These are phyloP conservation scores for Miichthys miiuy DNA, from an alignment of 2,797 vertebrate species.

Conservation along the genomic window DNA sequence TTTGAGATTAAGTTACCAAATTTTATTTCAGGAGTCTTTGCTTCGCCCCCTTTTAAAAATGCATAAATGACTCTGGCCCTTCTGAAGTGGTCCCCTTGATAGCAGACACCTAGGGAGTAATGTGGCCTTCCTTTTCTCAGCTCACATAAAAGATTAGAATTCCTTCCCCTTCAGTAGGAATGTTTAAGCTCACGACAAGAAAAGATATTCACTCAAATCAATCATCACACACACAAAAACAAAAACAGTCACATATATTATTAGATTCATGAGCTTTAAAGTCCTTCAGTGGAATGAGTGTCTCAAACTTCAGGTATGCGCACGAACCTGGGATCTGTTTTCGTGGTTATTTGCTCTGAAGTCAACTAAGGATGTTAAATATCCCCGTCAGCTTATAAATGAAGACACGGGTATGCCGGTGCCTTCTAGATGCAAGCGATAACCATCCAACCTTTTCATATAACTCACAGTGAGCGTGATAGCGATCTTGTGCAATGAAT, in stretches of 20 bases:
- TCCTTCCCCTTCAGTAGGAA: conserved; percentile 10
- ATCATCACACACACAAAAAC: neutral
- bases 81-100: conserved; percentile 39
- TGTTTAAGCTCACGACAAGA: neutral
- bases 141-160: conserved; percentile 16
- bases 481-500: neutral
- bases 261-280: neutral
- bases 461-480: neutral
- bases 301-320: neutral
- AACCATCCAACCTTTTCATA: neutral
- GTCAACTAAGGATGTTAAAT: neutral
- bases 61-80: conserved; percentile 39
- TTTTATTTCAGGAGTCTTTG: conserved; percentile 54
- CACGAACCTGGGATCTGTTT: neutral
- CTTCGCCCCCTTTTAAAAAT: conserved; percentile 55
- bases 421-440: neutral
- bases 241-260: neutral
- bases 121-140: conserved; percentile 21
- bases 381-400: neutral
- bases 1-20: conserved; percentile 62
- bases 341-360: neutral
- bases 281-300: neutral
- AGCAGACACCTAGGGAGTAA: conserved; percentile 13
- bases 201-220: neutral
- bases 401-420: neutral